Evolutionary conservation across 1,140 invertebrate species (phyloP).

Genomic region (Diuraphis noxia): DNA sequence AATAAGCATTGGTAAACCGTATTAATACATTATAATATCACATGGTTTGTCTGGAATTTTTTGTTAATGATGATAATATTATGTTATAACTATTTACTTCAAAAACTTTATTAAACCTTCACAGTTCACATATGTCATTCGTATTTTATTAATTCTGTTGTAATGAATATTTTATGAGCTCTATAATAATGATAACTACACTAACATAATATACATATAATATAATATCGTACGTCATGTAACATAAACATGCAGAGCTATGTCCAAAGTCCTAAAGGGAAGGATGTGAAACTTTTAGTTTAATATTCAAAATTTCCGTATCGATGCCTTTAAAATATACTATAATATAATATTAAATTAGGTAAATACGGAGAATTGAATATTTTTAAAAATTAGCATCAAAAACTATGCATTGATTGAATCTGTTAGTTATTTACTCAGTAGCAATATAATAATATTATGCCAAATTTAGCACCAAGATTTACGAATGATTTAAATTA

Average conservation of each 20-base stretch:
- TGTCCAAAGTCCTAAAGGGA: background rate
- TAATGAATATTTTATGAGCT: conserved; percentile 12
- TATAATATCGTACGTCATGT: background rate
- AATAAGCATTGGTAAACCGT: background rate
- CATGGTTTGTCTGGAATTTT: background rate
- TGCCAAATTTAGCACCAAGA: background rate
- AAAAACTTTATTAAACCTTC: background rate
- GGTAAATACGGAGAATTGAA: background rate
- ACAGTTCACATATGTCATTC: background rate
- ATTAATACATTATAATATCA: background rate
- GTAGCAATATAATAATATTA: background rate
- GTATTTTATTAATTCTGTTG: background rate
- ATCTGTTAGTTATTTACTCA: background rate
- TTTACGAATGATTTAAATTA: background rate
- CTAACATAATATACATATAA: background rate
- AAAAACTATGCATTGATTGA: background rate
- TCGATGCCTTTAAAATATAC: background rate
- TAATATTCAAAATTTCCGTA: background rate
- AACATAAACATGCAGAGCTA: background rate
- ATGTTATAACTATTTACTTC: background rate
- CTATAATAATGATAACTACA: background rate
- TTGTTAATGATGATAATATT: background rate
- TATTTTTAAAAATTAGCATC: background rate
- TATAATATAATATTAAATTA: background rate
- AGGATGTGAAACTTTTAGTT: background rate